Conservation (phyloP, 2,888 invertebrate species). For the Xanthorhoe designata region DNA sequence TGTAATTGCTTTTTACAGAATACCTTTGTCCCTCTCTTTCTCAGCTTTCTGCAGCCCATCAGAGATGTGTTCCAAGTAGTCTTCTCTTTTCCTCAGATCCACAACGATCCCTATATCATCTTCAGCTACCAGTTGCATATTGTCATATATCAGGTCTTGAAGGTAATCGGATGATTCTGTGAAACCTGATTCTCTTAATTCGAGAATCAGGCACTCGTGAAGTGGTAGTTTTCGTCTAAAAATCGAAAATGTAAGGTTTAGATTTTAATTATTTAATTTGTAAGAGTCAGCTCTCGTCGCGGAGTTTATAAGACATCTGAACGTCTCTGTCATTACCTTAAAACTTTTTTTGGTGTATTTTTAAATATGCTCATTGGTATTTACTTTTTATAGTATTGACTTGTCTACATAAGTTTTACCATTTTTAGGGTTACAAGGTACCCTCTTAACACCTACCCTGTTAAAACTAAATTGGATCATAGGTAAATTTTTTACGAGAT, state of each 20-base stretch:
- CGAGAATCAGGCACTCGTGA: slow-evolving; percentile 82
- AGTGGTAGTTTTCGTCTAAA: slow-evolving; percentile 80
- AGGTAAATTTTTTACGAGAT: no score
- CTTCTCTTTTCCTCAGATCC: slow-evolving; percentile 66
- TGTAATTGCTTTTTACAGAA: background rate
- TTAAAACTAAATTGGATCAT: no score
- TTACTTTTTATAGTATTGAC: no score
- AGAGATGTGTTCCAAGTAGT: slow-evolving; percentile 70
- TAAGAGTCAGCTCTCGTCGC: no score
- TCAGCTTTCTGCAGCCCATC: slow-evolving; percentile 68
- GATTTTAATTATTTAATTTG: background rate
- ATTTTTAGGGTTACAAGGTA: no score
- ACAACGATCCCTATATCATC: slow-evolving; percentile 83
- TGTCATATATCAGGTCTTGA: slow-evolving; percentile 83
- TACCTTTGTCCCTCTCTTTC: slow-evolving; percentile 68
- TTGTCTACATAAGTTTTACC: no score
- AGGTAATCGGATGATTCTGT: slow-evolving; percentile 79
- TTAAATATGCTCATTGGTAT: no score
- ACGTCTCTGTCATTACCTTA: background rate
- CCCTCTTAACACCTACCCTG: no score
- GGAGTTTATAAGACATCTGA: background rate
- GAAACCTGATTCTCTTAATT: slow-evolving; percentile 82
- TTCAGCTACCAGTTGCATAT: slow-evolving; percentile 75
- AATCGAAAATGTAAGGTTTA: slow-evolving; percentile 7
- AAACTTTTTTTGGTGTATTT: no score